phyloP scores from a whole-genome alignment of 1,140 invertebrate genomes.

The Odontomachus brunneus region DNA sequence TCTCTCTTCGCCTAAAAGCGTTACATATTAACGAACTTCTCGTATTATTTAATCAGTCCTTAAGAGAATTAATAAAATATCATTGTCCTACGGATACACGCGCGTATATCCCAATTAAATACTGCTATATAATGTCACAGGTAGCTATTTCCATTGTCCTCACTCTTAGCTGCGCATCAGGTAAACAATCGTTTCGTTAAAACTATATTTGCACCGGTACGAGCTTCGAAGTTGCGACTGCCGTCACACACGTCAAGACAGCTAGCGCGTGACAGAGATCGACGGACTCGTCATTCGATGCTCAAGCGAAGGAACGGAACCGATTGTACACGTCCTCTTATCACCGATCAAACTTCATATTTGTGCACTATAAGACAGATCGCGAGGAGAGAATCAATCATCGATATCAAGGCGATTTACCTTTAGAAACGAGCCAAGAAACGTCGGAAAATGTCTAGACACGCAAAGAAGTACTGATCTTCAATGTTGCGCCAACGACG shows the following conservation, averaged over 20 bases:
- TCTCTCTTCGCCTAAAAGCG: slow-evolving; percentile 43
- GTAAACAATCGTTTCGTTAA: slow-evolving; percentile 6
- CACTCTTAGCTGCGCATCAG: slow-evolving; percentile 40
- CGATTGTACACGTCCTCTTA: slow-evolving; percentile 22
- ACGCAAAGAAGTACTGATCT: slow-evolving; percentile 19
- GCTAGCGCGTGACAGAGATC: background rate
- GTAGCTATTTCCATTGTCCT: slow-evolving; percentile 75
- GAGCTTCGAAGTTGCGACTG: slow-evolving; percentile 25
- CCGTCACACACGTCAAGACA: background rate
- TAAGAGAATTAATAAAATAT: slow-evolving; percentile 80
- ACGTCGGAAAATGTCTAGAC: slow-evolving; percentile 11
- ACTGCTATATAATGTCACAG: slow-evolving; percentile 82
- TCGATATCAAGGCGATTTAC: background rate
- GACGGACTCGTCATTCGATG: slow-evolving; percentile 12
- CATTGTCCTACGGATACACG: slow-evolving; percentile 73
- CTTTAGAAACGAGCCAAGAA: background rate
- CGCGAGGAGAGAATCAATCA: slow-evolving; percentile 11
- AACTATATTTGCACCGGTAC: slow-evolving; percentile 20
- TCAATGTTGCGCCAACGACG: background rate
- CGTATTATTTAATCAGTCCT: slow-evolving; percentile 66
- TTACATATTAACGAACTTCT: slow-evolving; percentile 31
- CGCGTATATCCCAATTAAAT: slow-evolving; percentile 77
- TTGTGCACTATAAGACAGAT: slow-evolving; percentile 19
- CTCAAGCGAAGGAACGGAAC: slow-evolving; percentile 12
- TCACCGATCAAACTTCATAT: slow-evolving; percentile 14